A percentile compares a stretch with the other conserved stretches of the same genome.
Conservation (phyloP, 2,888 invertebrate genomes). For the Amaurobius ferox region DNA sequence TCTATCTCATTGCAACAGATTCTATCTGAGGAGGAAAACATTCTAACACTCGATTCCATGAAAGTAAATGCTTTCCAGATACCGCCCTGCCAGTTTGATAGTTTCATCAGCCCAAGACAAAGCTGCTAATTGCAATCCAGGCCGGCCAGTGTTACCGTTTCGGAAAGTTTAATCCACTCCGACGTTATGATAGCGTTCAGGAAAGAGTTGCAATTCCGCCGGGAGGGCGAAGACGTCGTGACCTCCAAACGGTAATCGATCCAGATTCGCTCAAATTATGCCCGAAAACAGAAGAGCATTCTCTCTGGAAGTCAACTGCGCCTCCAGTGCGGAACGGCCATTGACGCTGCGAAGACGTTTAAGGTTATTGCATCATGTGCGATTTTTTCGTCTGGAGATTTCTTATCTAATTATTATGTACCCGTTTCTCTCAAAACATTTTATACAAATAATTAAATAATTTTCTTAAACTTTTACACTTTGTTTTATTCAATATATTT, state of each 20-base stretch:
- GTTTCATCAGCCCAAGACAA: background rate
- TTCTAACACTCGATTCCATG: background rate
- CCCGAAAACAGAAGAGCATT: background rate
- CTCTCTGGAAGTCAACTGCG: background rate
- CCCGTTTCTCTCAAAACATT: too few species aligned
- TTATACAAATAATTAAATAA: too few species aligned
- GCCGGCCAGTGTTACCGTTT: background rate
- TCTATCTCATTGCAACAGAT: too few species aligned
- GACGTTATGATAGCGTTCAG: background rate
- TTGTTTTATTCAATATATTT: too few species aligned
- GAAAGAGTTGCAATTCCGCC: slow-evolving; percentile 11
- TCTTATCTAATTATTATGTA: too few species aligned
- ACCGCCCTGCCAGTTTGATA: background rate
- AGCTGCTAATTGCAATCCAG: background rate
- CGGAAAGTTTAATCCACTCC: background rate
- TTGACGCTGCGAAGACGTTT: background rate
- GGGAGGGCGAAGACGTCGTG: background rate
- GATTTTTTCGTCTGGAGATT: too few species aligned
- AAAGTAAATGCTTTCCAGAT: background rate
- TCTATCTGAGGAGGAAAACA: background rate
- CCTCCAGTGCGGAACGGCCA: background rate
- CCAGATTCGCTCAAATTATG: background rate
- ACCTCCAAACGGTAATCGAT: background rate
- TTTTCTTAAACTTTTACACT: too few species aligned
- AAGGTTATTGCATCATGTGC: too few species aligned